Conservation (phyloP, 2,888 invertebrate genomes). For the Pecten maximus region DNA sequence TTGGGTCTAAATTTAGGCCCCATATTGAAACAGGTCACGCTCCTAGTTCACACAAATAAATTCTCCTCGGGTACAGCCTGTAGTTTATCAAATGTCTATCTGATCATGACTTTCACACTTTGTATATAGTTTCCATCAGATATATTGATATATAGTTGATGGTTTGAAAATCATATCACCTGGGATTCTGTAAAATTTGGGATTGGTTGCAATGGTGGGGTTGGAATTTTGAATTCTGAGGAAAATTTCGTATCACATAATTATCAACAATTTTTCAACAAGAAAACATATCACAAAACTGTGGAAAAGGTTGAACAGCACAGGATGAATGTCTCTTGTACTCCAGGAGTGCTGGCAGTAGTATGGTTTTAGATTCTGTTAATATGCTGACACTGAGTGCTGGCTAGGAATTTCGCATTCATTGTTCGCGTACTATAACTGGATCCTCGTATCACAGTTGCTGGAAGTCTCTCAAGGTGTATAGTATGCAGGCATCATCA, state of each 20-base stretch:
- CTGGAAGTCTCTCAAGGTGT: neutral
- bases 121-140: neutral
- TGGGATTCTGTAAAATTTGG: neutral
- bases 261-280: neutral
- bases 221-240: slow-evolving; percentile 19
- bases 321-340: neutral
- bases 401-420: neutral
- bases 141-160: neutral
- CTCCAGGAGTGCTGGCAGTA: neutral
- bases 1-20: neutral
- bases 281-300: slow-evolving; percentile 21
- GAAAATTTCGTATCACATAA: neutral
- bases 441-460: slow-evolving; percentile 3
- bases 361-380: neutral
- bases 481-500: slow-evolving; percentile 1
- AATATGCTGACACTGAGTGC: neutral
- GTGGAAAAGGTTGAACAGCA: neutral
- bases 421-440: neutral
- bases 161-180: neutral
- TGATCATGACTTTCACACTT: neutral
- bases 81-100: neutral
- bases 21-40: neutral
- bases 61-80: neutral
- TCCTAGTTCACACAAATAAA: neutral
- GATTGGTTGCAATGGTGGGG: neutral